These are phyloP conservation scores for Synodontis membranacea DNA, from an alignment of 2,113 vertebrate genomes.

Conservation along the genomic window DNA sequence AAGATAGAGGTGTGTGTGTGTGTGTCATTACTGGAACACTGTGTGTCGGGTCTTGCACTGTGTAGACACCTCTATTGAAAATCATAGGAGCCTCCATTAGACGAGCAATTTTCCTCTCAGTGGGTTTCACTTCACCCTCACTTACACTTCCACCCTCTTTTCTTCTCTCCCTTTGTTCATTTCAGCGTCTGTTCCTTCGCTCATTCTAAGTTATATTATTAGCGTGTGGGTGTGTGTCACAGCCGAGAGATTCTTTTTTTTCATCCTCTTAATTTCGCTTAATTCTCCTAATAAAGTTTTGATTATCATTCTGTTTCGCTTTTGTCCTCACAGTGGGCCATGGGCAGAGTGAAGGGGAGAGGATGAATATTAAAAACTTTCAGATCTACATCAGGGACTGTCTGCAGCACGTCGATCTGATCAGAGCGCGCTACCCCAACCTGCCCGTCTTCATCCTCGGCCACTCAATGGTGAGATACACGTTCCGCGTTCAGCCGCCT, in stretches of 20 bases:
- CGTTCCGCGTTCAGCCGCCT: not conserved
- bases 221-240: slow-evolving; percentile 3
- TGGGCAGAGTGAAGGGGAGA: slow-evolving; percentile 92
- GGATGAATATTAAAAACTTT: slow-evolving; percentile 91
- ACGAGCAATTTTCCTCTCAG: slow-evolving; percentile 40
- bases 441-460: slow-evolving; percentile 89
- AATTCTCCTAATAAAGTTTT: not conserved
- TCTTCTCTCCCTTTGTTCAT: slow-evolving; percentile 23
- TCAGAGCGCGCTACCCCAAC: slow-evolving; percentile 80
- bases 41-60: slow-evolving; percentile 39
- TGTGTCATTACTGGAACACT: slow-evolving; percentile 5
- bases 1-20: slow-evolving; percentile 32
- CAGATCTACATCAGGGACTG: slow-evolving; percentile 87
- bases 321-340: slow-evolving; percentile 83
- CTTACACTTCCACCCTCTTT: slow-evolving; percentile 33
- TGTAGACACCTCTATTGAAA: slow-evolving; percentile 44
- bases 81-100: slow-evolving; percentile 44
- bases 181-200: slow-evolving; percentile 6
- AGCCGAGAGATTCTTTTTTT: not conserved
- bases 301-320: slow-evolving; percentile 18
- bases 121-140: slow-evolving; percentile 40
- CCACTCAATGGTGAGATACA: slow-evolving; percentile 89
- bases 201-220: slow-evolving; percentile 3
- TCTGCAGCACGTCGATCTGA: slow-evolving; percentile 86
- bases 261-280: slow-evolving; percentile 8